Percentiles rank a stretch among this genome's conserved stretches.
Evolutionary conservation across 2,888 invertebrate genomes (phyloP).

Genomic region (Melanostoma scalare): DNA sequence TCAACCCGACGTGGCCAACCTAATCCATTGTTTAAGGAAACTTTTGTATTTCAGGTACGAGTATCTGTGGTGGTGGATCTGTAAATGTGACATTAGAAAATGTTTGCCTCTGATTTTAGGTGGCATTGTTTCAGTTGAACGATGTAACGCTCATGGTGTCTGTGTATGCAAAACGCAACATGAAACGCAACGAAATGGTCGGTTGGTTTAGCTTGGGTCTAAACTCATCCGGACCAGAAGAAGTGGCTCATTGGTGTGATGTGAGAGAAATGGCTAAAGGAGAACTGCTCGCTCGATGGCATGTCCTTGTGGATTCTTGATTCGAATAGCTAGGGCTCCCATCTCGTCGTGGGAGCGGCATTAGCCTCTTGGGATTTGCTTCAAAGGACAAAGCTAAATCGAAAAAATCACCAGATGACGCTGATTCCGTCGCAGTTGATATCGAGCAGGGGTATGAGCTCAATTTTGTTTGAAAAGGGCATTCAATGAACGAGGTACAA

Average conservation of each 20-base stretch:
- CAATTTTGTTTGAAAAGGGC: conserved; percentile 78
- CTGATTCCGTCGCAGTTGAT: conserved; percentile 80
- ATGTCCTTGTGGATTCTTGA: conserved; percentile 92
- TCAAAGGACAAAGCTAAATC: conserved; percentile 80
- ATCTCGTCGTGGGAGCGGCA: conserved; percentile 79
- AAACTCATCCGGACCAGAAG: conserved; percentile 95
- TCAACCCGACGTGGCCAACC: conserved; percentile 95
- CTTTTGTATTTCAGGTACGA: conserved; percentile 95
- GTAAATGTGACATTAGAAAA: conserved; percentile 37
- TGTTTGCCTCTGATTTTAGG: conserved; percentile 83
- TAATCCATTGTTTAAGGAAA: conserved; percentile 97
- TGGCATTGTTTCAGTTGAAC: conserved; percentile 95
- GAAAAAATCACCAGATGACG: conserved; percentile 74
- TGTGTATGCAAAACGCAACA: conserved; percentile 95
- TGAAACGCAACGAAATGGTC: conserved; percentile 97
- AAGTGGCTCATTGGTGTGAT: conserved; percentile 96
- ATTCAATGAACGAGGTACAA: conserved; percentile 51
- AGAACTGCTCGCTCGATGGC: conserved; percentile 96
- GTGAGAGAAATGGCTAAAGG: conserved; percentile 93
- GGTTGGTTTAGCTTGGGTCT: conserved; percentile 97
- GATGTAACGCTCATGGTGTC: conserved; percentile 97
- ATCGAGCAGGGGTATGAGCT: conserved; percentile 81
- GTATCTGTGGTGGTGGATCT: conserved; percentile 26
- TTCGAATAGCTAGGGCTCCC: conserved; percentile 82
- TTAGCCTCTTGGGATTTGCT: conserved; percentile 78